Evolutionary conservation across 1,140 invertebrate species (phyloP), one percentile per base, ranked within the genome.

Genomic region (Aleiodes sp.): DNA sequence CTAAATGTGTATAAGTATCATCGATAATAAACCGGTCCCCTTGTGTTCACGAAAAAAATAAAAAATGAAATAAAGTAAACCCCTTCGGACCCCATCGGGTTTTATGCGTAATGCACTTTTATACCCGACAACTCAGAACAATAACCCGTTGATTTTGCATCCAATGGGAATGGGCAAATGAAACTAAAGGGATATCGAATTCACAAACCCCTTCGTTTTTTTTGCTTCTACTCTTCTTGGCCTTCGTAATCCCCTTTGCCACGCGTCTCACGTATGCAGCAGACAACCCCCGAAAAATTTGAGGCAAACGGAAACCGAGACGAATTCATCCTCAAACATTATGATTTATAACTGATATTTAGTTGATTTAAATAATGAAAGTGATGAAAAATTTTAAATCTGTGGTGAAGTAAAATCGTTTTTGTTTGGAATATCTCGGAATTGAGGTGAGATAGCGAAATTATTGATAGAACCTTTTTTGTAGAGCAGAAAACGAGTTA

Each of bases 91-190:
- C 2, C 56, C 56, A 10, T 14, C 56, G n/a, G n/a, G 28, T 16
- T n/a, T 29, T 29, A 16, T 59, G 26, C 28, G n/a, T 52, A 52
- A 60, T 46, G 52, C 31, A 68, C 26, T 70, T 39, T 24, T 19
- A 63, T n/a, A 26, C 60, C 24, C 33, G 56, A 28, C 21, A 37
- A 41, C 60, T 24, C 26, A 64, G 68, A 68, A 64, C 70, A 71
- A 64, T 67, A 64, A 71, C 59, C 64, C 70, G 73, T 72, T 72
- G 73, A 72, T 74, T 74, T 70, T 70, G 60, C 68, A 70, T 68
- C 70, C 61, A 60, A 62, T 39, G 16, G 39, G 57, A 35, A 62
- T n/a, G 24, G 41, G 26, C 35, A 33, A n/a, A n/a, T n/a, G 10
- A 62, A 43, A 21, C 43, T 28, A 35, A 33, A 65, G 68, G 67